phyloP scores from a whole-genome alignment of 2,888 invertebrate genomes.

The Prenolepis imparis region DNA sequence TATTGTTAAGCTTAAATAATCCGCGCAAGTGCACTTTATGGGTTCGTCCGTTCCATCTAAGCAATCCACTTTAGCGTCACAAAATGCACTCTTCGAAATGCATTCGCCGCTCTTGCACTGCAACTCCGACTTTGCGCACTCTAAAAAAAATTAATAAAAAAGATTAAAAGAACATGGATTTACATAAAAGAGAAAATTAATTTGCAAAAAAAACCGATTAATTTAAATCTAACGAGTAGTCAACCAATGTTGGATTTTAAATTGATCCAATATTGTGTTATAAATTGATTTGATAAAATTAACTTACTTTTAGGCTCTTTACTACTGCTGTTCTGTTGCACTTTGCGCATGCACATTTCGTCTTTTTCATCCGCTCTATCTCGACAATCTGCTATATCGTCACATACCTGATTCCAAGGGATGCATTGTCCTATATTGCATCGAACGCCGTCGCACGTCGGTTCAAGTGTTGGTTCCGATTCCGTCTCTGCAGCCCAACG shows the following conservation, averaged over 20 bases:
- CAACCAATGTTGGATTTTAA: not conserved
- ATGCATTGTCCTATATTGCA: slow-evolving; percentile 92
- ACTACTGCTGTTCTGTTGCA: not conserved
- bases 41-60: slow-evolving; percentile 92
- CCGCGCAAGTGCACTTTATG: slow-evolving; percentile 88
- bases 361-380: slow-evolving; percentile 90
- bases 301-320: not conserved
- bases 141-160: slow-evolving; percentile 87
- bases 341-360: not conserved
- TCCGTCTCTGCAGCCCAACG: slow-evolving; percentile 10
- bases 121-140: slow-evolving; percentile 89
- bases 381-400: slow-evolving; percentile 90
- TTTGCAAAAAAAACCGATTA: not conserved
- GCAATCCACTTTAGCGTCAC: slow-evolving; percentile 90
- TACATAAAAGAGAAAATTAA: not conserved
- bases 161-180: not conserved
- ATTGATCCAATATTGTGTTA: not conserved
- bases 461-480: slow-evolving; percentile 41
- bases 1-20: slow-evolving; percentile 90
- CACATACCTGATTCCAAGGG: slow-evolving; percentile 88
- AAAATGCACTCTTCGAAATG: slow-evolving; percentile 90
- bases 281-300: not conserved
- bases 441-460: slow-evolving; percentile 88
- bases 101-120: slow-evolving; percentile 91
- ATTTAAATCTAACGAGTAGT: not conserved